phyloP scores from a whole-genome alignment of 2,888 invertebrate species.

The Ectemnius continuus region DNA sequence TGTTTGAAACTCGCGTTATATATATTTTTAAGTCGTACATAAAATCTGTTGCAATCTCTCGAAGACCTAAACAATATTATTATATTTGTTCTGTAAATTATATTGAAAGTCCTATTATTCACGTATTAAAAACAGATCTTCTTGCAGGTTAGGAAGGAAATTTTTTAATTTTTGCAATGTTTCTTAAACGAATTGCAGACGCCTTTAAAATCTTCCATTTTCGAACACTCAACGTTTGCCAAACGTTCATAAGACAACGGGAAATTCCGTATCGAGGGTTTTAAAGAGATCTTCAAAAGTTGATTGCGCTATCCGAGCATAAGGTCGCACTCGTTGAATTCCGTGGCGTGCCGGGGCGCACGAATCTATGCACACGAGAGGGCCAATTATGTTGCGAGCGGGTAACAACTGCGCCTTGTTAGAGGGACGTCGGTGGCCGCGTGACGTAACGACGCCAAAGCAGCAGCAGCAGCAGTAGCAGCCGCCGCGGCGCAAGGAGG shows the following conservation, averaged over 20 bases:
- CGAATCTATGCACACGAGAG: constrained; percentile 74
- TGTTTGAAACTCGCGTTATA: no score
- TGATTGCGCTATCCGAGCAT: not conserved
- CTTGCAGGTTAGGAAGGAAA: no score
- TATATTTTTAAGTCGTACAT: no score
- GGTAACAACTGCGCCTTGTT: constrained; percentile 74
- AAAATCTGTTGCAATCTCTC: no score
- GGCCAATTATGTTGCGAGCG: constrained; percentile 73
- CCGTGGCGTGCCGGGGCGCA: constrained; percentile 34
- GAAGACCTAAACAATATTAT: no score
- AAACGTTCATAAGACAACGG: not conserved
- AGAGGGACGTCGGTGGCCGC: constrained; percentile 62
- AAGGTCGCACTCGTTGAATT: constrained; percentile 18
- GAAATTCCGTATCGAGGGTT: no score
- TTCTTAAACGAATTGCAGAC: not conserved
- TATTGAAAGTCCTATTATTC: no score
- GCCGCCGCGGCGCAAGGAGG: constrained; percentile 51
- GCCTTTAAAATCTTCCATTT: not conserved
- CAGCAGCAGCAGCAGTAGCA: no score
- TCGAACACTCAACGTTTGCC: not conserved
- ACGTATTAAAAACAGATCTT: no score
- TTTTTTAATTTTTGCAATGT: no score
- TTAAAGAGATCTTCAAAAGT: no score
- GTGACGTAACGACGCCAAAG: constrained; percentile 64
- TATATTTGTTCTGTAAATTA: no score